Conservation (phyloP, 2,888 invertebrate genomes). For the Prionchulus punctatus region DNA sequence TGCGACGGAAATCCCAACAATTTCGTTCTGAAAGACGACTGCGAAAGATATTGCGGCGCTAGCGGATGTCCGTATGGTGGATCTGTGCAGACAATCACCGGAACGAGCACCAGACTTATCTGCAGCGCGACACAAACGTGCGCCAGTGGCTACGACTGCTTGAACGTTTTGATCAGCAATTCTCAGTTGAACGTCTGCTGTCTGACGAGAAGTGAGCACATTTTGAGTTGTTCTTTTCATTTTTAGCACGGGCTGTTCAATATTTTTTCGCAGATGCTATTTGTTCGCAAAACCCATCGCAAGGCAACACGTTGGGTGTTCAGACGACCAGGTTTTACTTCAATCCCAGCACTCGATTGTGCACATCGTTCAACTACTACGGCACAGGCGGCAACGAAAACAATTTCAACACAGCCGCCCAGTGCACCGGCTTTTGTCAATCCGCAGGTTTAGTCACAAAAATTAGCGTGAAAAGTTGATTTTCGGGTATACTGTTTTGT, state of each 20-base stretch:
- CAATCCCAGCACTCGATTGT: neutral
- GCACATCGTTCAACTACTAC: conserved; percentile 4
- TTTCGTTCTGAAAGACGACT: conserved; percentile 25
- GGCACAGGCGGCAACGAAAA: conserved; percentile 9
- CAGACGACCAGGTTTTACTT: neutral
- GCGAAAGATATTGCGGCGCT: conserved; percentile 25
- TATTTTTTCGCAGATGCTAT: no score
- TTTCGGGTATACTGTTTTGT: conserved; percentile 12
- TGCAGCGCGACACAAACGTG: conserved; percentile 19
- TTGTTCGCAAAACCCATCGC: neutral
- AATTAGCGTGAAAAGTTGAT: neutral
- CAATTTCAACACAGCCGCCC: conserved; percentile 4
- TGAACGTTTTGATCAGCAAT: neutral
- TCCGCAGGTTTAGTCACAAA: conserved; percentile 18
- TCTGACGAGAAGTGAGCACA: conserved; percentile 4
- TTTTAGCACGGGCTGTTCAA: neutral
- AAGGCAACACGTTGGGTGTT: neutral
- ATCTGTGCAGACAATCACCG: conserved; percentile 25
- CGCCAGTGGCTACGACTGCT: conserved; percentile 7
- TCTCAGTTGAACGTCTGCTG: neutral
- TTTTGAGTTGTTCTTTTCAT: neutral
- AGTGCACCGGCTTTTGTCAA: conserved; percentile 12
- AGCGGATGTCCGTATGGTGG: conserved; percentile 24
- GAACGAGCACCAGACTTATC: conserved; percentile 23
- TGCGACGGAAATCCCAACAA: conserved; percentile 28